These are phyloP conservation scores for Rhinoderma darwinii DNA, from an alignment of 2,113 vertebrate species.

Conservation along the genomic window DNA sequence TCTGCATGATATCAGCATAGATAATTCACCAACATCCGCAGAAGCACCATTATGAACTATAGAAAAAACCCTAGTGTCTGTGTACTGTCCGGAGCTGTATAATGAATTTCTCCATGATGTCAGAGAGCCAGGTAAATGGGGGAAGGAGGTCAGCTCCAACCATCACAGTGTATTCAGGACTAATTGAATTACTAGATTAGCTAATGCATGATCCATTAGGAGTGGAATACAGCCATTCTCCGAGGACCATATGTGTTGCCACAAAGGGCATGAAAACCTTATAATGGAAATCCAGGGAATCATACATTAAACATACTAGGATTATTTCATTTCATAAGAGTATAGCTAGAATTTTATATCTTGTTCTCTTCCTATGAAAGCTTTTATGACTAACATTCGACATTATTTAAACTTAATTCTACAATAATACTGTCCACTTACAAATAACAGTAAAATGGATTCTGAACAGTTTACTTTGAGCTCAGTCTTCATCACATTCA, in stretches of 20 bases:
- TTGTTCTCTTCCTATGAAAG: conserved; percentile 30
- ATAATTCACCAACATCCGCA: conserved; percentile 52
- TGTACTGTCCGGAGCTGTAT: conserved; percentile 59
- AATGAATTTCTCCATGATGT: conserved; percentile 72
- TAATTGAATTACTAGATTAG: conserved; percentile 84
- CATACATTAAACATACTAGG: conserved; percentile 39
- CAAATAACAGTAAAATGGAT: conserved; percentile 1
- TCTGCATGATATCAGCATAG: conserved; percentile 58
- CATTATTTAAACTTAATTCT: background rate
- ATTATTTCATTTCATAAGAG: conserved; percentile 41
- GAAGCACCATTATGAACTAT: conserved; percentile 52
- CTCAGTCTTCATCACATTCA: background rate
- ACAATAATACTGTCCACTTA: background rate
- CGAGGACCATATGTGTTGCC: conserved; percentile 63
- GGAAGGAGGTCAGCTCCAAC: conserved; percentile 70
- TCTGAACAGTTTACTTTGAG: background rate
- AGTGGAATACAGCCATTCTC: conserved; percentile 65
- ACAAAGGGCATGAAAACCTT: conserved; percentile 56
- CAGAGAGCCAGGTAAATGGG: conserved; percentile 73
- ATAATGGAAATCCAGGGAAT: conserved; percentile 55
- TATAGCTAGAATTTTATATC: conserved; percentile 11
- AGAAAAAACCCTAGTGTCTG: conserved; percentile 38
- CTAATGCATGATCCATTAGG: conserved; percentile 84
- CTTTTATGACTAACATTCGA: conserved; percentile 10
- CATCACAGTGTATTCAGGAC: conserved; percentile 75